Evolutionary conservation across 1,140 invertebrate species (phyloP), one percentile per base, ranked within the genome.

Genomic region (Nautilus pompilius): DNA sequence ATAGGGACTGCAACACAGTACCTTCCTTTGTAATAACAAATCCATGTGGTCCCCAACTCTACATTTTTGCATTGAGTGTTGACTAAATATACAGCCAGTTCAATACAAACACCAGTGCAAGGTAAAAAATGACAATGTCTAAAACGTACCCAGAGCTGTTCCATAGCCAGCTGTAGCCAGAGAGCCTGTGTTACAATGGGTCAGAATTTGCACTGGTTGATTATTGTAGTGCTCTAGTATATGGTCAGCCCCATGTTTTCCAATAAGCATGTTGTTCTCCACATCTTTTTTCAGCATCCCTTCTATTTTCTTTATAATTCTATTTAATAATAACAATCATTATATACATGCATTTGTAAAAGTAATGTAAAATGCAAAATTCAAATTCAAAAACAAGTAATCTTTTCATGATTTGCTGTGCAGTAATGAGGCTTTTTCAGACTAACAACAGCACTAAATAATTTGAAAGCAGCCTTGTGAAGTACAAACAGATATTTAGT

Each of bases 171-270:
- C 92, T 29, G 97, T 99, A 2, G 97, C 97, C 66, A 99, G 84
- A 6, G 93, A 95, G 0, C 97, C 97, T 13, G 97, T 99, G 81
- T 99, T 99, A 78, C 97, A 99, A 79, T 98, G 95, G 3, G 97
- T 99, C 1, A 99, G 81, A 15, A 99, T 84, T 56, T 87, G 85
- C 0, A 93, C 87, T 8, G 68, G 67, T 29, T 74, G 60, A 26
- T 70, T 65, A 5, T 66, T 54, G 62, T 32, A 56, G 0, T 85
- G 82, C 48, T 84, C 71, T 5, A 93, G 72, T 72, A 98, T 93
- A 67, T 90, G 86, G 59, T 89, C 85, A 32, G 91, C 90, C 53
- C 95, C 95, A 85, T 87, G 85, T 65, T 88, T 83, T 49, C 93
- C 93, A 75, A 98, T 93, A 6, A 88, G 86, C 77, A 88, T 90